phyloP scores from a whole-genome alignment of 2,113 vertebrate species.

The Formicarius rufipectus region DNA sequence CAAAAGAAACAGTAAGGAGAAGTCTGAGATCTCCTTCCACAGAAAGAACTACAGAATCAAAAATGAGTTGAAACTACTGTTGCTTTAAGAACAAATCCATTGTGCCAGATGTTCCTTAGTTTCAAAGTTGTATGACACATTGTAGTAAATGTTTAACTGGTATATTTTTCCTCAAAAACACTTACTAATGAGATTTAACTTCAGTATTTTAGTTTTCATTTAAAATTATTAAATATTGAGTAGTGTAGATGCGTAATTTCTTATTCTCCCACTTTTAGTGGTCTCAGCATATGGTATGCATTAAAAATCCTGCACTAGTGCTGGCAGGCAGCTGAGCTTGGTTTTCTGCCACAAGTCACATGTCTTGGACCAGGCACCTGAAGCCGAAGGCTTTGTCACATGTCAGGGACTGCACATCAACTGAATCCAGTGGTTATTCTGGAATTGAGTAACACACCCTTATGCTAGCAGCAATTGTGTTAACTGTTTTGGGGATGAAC shows the following conservation, averaged over 20 bases:
- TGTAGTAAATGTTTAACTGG: background rate
- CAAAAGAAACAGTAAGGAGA: background rate
- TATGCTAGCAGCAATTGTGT: background rate
- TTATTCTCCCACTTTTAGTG: background rate
- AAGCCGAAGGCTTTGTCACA: background rate
- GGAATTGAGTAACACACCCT: background rate
- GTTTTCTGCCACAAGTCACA: slow-evolving; percentile 14
- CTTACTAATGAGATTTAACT: background rate
- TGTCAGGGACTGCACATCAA: background rate
- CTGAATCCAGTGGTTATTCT: background rate
- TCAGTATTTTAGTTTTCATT: background rate
- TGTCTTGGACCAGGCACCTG: background rate
- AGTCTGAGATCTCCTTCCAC: background rate
- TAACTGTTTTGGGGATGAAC: background rate
- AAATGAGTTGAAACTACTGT: background rate
- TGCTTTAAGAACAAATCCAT: background rate
- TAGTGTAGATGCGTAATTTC: background rate
- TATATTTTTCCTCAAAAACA: background rate
- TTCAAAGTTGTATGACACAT: background rate
- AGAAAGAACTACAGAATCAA: background rate
- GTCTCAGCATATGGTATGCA: background rate
- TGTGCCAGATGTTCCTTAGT: background rate
- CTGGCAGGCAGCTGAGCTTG: slow-evolving; percentile 24
- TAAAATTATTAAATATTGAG: background rate
- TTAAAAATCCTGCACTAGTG: background rate